phyloP scores from a whole-genome alignment of 1,140 invertebrate species.

The Pentalonia nigronervosa region DNA sequence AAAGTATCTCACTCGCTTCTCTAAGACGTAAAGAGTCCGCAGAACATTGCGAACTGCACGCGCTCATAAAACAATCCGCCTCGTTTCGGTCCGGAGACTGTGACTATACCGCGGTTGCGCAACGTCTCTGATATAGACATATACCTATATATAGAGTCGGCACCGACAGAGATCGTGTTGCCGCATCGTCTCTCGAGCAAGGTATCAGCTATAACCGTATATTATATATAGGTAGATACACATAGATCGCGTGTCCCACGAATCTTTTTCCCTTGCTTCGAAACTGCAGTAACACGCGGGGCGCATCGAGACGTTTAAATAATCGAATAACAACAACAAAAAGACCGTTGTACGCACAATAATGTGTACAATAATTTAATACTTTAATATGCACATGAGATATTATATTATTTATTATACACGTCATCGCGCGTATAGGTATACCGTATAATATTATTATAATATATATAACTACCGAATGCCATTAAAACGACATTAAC shows the following conservation, averaged over 20 bases:
- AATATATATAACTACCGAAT: neutral
- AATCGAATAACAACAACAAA: slow-evolving; percentile 2
- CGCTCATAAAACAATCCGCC: neutral
- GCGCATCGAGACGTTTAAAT: slow-evolving; percentile 19
- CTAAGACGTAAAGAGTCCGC: neutral
- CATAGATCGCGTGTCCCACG: neutral
- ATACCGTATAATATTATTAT: neutral
- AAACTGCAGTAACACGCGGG: slow-evolving; percentile 34
- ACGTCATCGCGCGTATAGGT: neutral
- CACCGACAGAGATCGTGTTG: slow-evolving; percentile 31
- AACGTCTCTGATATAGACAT: neutral
- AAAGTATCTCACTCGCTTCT: neutral
- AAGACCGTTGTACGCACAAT: neutral
- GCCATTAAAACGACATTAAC: neutral
- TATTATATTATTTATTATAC: neutral
- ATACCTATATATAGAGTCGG: neutral
- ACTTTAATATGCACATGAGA: neutral
- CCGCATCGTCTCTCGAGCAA: neutral
- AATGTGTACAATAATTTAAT: neutral
- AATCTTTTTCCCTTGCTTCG: neutral
- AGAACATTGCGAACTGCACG: neutral
- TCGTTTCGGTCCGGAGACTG: slow-evolving; percentile 40
- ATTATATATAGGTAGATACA: neutral
- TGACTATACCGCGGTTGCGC: neutral
- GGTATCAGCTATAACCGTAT: neutral